Conservation (phyloP, 1,140 invertebrate genomes). For the Thaumetopoea pityocampa region DNA sequence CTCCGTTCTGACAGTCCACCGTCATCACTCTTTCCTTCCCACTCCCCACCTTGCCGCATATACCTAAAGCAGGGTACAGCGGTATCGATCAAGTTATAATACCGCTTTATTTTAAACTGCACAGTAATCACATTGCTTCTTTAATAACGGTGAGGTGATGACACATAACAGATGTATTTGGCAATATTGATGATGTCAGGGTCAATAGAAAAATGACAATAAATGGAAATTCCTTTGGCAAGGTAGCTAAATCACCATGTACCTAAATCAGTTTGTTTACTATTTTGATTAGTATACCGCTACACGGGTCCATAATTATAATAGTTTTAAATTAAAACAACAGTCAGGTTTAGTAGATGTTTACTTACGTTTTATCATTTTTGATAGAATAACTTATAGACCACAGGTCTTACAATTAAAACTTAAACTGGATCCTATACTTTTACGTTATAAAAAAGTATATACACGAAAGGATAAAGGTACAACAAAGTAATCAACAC, state of each 20-base stretch:
- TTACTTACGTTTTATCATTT: slow-evolving; percentile 27
- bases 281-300: neutral
- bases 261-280: neutral
- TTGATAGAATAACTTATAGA: slow-evolving; percentile 55
- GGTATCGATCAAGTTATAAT: no score
- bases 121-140: no score
- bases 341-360: slow-evolving; percentile 19
- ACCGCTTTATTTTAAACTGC: no score
- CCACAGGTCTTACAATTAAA: slow-evolving; percentile 64
- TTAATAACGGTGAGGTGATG: no score
- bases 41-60: no score
- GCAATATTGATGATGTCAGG: no score
- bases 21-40: no score
- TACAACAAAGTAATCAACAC: slow-evolving; percentile 11
- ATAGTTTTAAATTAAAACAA: slow-evolving; percentile 38
- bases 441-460: slow-evolving; percentile 9
- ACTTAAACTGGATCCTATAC: slow-evolving; percentile 27
- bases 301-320: neutral
- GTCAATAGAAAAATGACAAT: no score
- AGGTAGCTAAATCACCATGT: neutral
- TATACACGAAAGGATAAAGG: slow-evolving; percentile 8
- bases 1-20: no score
- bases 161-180: no score
- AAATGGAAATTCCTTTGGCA: no score
- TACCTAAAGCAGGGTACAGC: no score